Evolutionary conservation across 2,113 vertebrate genomes (phyloP).

Genomic region (Thamnaconus septentrionalis): DNA sequence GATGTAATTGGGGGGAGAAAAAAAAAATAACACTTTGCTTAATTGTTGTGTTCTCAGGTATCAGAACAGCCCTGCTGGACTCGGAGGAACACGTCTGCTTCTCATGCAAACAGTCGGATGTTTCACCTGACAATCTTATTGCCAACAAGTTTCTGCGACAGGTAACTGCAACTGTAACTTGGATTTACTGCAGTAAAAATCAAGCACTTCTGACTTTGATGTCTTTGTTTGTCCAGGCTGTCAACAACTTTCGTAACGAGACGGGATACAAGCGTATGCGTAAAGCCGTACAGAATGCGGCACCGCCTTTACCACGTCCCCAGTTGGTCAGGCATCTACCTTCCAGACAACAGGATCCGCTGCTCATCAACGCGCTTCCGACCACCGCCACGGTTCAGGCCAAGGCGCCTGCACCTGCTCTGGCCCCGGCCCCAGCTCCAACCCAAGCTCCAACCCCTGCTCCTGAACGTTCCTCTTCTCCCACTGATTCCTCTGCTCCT

Average conservation of each 20-base stretch:
- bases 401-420: constrained; percentile 6
- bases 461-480: neutral
- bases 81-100: constrained; percentile 95
- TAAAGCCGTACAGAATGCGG: constrained; percentile 72
- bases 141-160: constrained; percentile 98
- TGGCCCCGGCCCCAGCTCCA: neutral
- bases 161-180: constrained; percentile 68
- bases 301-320: constrained; percentile 75
- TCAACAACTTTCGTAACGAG: constrained; percentile 98
- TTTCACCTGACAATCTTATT: constrained; percentile 94
- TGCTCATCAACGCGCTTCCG: constrained; percentile 63
- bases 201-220: neutral
- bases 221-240: constrained; percentile 77
- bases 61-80: constrained; percentile 89
- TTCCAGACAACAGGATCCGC: constrained; percentile 88
- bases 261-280: constrained; percentile 86
- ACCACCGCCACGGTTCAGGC: constrained; percentile 17
- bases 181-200: too few species aligned
- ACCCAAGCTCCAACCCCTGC: neutral
- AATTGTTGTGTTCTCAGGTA: constrained; percentile 76
- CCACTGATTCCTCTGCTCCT: neutral
- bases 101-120: constrained; percentile 94
- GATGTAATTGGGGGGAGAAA: too few species aligned
- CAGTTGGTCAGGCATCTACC: constrained; percentile 75
- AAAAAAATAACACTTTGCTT: neutral